Base-by-base conservation (phyloP, 1,140 invertebrate genomes). In the Acromyrmex charruanus region DNA sequence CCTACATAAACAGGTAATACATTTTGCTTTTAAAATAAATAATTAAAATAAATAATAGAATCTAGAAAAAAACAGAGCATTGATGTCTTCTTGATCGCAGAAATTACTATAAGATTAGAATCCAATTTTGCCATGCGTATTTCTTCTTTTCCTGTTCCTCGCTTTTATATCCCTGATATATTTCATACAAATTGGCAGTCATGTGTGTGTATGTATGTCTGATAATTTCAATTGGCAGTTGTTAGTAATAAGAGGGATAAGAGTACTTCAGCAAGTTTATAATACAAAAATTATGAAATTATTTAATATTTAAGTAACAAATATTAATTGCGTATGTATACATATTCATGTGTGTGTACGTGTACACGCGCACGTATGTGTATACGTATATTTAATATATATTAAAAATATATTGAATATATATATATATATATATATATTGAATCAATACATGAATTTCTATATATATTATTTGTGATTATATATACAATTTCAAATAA, bases 211-310 rank as follows among this genome's bases (percentile, higher is more conserved):
- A 0, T 14, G 2, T 58, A 10, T 61, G 58, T 59, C 35, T 18
- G 55, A 75, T 58, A 59, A 39, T 39, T 77, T 9, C 51, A 72
- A 39, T 53, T 77, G 74, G 53, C 31, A 77, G 35, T 77, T 77
- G 31, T 77, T 77, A 77, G 35, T 39, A 77, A 25, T 51, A 72
- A 28, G 16, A 71, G 6, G 7, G 44, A 28, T 51, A 28, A 71
- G 25, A 72, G 44, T 51, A 49, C 10, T 6, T 75, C n/a, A 59
- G n/a, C 31, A 59, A n/a, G 21, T 59, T 39, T 44, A 2, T 16
- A 9, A 39, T 61, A 77, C 39, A 59, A 75, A 59, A 77, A 59
- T 74, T 75, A 3, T 14, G 9, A 59, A 7, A 75, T 74, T 25
- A 35, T 75, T 21, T 69, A 69, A 49, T 25, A 21, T 75, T 58